phyloP scores from a whole-genome alignment of 2,113 vertebrate genomes.

The Sinocyclocheilus anshuiensis region DNA sequence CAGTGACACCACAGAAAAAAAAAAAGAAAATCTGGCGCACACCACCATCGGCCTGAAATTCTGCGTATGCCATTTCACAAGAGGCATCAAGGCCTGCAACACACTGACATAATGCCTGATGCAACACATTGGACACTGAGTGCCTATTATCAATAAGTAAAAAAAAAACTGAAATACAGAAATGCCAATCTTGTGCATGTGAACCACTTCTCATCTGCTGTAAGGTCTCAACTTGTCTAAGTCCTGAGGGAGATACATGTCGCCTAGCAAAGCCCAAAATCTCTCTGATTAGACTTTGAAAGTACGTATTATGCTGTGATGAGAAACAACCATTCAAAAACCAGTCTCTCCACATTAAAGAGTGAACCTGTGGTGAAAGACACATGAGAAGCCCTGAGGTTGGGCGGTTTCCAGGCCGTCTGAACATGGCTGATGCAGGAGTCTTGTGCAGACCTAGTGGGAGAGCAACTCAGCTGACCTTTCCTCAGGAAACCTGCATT shows the following conservation, averaged over 20 bases:
- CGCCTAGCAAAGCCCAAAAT: slow-evolving; percentile 26
- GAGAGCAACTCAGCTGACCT: neutral
- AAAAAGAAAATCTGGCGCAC: too few species aligned
- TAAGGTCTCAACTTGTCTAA: neutral
- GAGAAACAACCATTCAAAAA: slow-evolving; percentile 25
- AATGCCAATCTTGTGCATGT: neutral
- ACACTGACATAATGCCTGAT: neutral
- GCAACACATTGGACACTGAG: neutral
- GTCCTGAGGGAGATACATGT: neutral
- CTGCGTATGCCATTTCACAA: neutral
- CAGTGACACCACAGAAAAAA: neutral
- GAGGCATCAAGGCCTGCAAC: neutral
- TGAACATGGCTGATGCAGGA: neutral
- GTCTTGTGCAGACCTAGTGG: neutral
- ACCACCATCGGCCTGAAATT: neutral
- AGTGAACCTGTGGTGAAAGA: slow-evolving; percentile 20
- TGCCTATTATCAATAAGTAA: neutral
- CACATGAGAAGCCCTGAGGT: slow-evolving; percentile 33
- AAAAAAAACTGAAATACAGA: neutral
- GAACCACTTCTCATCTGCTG: neutral
- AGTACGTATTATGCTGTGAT: neutral
- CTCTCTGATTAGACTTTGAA: slow-evolving; percentile 11
- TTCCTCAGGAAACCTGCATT: neutral
- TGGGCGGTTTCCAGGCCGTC: neutral
- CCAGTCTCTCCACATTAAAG: slow-evolving; percentile 40